Percentiles rank a stretch among this genome's conserved stretches.
phyloP scores from a whole-genome alignment of 2,888 invertebrate species.

The Scelioninae gen. 1 region DNA sequence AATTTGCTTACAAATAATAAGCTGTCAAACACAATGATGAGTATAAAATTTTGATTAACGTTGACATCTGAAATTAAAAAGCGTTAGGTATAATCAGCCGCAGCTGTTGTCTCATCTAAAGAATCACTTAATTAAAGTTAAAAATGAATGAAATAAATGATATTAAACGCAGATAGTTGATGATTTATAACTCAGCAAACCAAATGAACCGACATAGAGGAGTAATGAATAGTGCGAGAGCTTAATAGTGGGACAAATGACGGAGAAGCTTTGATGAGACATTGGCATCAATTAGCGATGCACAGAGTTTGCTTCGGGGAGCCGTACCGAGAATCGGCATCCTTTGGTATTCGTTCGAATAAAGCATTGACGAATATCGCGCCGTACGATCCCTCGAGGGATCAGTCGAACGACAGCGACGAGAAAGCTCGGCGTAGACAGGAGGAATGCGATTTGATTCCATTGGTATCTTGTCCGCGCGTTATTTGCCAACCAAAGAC shows the following conservation, averaged over 20 bases:
- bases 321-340: slow-evolving; percentile 66
- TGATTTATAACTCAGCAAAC: slow-evolving; percentile 44
- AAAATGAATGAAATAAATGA: slow-evolving; percentile 34
- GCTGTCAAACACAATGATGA: no score
- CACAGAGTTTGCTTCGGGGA: slow-evolving; percentile 56
- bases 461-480: slow-evolving; percentile 74
- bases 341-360: slow-evolving; percentile 67
- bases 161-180: slow-evolving; percentile 49
- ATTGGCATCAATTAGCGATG: slow-evolving; percentile 64
- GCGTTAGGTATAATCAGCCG: slow-evolving; percentile 6
- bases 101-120: slow-evolving; percentile 36
- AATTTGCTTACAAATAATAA: no score
- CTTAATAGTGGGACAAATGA: slow-evolving; percentile 62
- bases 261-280: slow-evolving; percentile 59
- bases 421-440: slow-evolving; percentile 73
- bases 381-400: slow-evolving; percentile 65
- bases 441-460: slow-evolving; percentile 80
- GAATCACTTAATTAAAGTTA: slow-evolving; percentile 43
- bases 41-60: background rate
- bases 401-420: slow-evolving; percentile 67
- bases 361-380: slow-evolving; percentile 58
- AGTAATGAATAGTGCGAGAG: slow-evolving; percentile 53
- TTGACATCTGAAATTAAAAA: slow-evolving; percentile 3
- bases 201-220: slow-evolving; percentile 26
- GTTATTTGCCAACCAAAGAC: slow-evolving; percentile 70